Percentiles rank a stretch among this genome's conserved stretches.
These are phyloP conservation scores for Thaumatotibia leucotreta DNA, from an alignment of 1,140 invertebrate genomes.

Conservation along the genomic window DNA sequence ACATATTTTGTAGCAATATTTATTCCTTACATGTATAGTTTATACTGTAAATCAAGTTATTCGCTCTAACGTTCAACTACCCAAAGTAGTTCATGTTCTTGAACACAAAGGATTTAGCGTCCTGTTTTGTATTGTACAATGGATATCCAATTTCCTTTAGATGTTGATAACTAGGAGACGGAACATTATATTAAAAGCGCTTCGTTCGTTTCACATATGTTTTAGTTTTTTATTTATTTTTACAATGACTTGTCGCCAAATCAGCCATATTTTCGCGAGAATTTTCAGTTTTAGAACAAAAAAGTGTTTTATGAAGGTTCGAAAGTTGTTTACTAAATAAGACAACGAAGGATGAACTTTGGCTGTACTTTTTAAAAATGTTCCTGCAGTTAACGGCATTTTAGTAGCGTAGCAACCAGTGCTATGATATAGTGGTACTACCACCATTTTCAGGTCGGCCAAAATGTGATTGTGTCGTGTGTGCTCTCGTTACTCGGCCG, in stretches of 20 bases:
- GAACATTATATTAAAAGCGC: background rate
- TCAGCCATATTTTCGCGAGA: background rate
- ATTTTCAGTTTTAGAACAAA: no score
- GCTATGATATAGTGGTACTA: background rate
- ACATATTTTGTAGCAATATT: no score
- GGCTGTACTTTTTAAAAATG: no score
- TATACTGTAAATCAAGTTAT: no score
- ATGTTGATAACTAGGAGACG: background rate
- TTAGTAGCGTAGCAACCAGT: background rate
- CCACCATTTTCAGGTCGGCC: background rate
- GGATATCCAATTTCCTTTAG: background rate
- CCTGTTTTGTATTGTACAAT: background rate
- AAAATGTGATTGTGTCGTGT: slow-evolving; percentile 18
- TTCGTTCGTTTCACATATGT: background rate
- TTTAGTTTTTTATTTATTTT: background rate
- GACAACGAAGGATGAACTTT: background rate
- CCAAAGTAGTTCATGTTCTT: no score
- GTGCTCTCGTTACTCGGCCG: background rate
- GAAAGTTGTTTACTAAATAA: no score
- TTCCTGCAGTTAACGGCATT: background rate
- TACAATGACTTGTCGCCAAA: background rate
- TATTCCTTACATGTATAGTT: no score
- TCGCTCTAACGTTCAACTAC: no score
- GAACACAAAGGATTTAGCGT: background rate
- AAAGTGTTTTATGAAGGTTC: no score